Evolutionary conservation across 2,113 vertebrate genomes (phyloP), one percentile per base, ranked within the genome.

Genomic region (Pantherophis guttatus): DNA sequence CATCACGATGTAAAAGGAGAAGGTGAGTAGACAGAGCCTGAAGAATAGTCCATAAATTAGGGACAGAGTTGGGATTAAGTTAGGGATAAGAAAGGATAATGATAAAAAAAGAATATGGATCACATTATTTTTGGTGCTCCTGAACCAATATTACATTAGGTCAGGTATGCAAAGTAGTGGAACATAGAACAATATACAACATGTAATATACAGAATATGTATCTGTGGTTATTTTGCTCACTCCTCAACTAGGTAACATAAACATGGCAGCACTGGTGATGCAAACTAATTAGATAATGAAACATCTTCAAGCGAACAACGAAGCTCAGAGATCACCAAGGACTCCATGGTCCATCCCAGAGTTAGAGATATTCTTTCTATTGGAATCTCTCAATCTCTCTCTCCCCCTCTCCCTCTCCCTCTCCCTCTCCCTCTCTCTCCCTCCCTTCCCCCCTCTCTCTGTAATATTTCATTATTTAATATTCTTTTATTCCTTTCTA

Each of bases 81-180:
- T 59, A 59, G 58, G 23, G 24, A 59, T 23, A 59, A 59, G 6
- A 24, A 9, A 59, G 8, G 23, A 24, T 58, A 58, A 58, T 58
- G 57, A 24, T 58, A 8, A 58, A 23, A 58, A 58, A 3, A 44
- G 21, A 58, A 58, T 58, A 58, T 24, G 57, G 7, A 39, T 39
- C 39, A 39, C 39, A 39, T 39, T 39, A 39, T 2, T 9, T 24
- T 59, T 59, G 58, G 58, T 24, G 23, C 8, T 24, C 58, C 58
- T 59, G 58, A 24, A 59, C 58, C 55, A 59, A 59, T 24, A 24
- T 59, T 59, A 59, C 23, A 24, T 9, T 88, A 19, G 8, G 94
- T 94, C 94, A 88, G 0, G 94, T 95, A 92, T 65, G 5, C 29
- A 59, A 59, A 59, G 23, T 59, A 59, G 21, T 59, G 21, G 57